Base-by-base conservation (phyloP, 1,140 invertebrate genomes). In the Antheraea pernyi region DNA sequence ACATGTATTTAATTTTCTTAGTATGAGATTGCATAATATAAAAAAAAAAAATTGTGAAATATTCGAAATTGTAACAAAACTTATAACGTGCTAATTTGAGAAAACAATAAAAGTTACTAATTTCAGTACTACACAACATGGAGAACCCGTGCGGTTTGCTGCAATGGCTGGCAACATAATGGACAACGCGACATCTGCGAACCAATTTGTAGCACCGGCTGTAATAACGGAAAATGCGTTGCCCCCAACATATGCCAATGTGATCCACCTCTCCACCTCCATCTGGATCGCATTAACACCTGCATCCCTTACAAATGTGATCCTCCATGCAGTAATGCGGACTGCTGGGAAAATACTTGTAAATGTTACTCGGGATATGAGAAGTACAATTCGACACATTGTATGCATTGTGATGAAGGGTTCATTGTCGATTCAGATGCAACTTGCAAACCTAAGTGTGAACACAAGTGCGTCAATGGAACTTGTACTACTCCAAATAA, bases 161-260 rank as follows among this genome's bases (percentile, higher is more conserved):
- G 88, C 63, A 77, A 81, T 0, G 85, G 82, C 5, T 87, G 74
- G 76, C 71, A 76, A n/a, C 86, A 89, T 65, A 66, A 69, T 16
- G 73, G 68, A 42, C 71, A 76, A 7, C 59, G 39, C 79, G 93
- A 88, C 36, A 82, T 66, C 77, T 95, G 94, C 69, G 77, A 80
- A n/a, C 77, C 91, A 7, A 77, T 85, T 10, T 95, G 94, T 77
- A 93, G 93, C 13, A 91, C 91, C 13, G 93, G 94, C 10, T 95
- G 94, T 74, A 76, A 83, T 3, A 93, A 94, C 19, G 93, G 94
- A 0, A 76, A 74, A n/a, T 96, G 95, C 74, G 72, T 84, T 53
- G 88, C 80, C 0, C 94, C 94, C 0, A 89, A 95, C n/a, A 75
- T 72, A 2, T 95, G 95, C 70, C 79, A 85, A 4, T 94, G 94